Conservation (phyloP, 92 coral and sea anemone genomes). For the Meandrina meandrites region DNA sequence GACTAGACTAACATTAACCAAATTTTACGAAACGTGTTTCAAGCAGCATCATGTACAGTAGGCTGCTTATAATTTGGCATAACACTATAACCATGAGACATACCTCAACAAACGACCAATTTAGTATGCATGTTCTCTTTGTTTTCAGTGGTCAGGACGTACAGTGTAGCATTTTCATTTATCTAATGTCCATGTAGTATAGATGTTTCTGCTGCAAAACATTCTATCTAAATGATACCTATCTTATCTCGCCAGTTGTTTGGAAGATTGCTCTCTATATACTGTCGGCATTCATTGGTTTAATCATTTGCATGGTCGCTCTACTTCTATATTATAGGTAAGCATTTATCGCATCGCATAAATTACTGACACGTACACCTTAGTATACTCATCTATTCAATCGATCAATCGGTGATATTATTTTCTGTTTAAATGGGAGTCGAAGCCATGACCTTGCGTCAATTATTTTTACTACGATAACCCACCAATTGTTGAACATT, state of each 20-base stretch:
- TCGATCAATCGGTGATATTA: neutral
- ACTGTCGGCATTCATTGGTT: slow-evolving; percentile 34
- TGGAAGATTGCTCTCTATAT: slow-evolving; percentile 49
- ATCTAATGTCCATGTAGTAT: neutral
- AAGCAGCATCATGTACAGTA: too few species aligned
- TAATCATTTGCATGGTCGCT: neutral
- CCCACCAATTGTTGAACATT: neutral
- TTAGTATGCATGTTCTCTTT: neutral
- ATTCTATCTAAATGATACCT: neutral
- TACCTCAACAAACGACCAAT: neutral
- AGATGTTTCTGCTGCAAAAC: neutral
- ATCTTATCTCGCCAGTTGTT: slow-evolving; percentile 13
- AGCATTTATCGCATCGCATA: neutral
- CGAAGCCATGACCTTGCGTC: neutral
- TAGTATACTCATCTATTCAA: neutral
- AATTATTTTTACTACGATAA: neutral
- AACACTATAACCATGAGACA: too few species aligned
- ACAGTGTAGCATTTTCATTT: too few species aligned
- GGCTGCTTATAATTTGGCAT: too few species aligned
- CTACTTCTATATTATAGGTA: slow-evolving; percentile 44
- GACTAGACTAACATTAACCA: too few species aligned
- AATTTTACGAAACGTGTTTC: too few species aligned
- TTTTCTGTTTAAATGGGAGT: neutral
- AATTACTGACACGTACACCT: neutral
- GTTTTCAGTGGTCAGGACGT: too few species aligned